These are phyloP conservation scores for Seira sanloemensis DNA, from an alignment of 2,888 invertebrate genomes.

Conservation along the genomic window DNA sequence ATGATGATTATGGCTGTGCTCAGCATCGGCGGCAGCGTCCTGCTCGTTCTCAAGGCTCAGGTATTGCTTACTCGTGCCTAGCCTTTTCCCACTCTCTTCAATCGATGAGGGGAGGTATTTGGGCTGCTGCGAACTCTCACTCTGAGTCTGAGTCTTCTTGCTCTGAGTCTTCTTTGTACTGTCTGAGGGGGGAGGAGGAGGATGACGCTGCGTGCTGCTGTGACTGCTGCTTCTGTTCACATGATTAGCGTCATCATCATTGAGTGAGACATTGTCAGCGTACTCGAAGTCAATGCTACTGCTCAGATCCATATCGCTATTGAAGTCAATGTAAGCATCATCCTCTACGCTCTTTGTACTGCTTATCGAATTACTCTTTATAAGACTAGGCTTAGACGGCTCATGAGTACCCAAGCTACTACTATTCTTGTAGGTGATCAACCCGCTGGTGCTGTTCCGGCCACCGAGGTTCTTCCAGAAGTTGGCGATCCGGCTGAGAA, in stretches of 20 bases:
- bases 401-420: not conserved
- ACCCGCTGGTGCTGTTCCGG: not conserved
- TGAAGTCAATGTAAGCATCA: constrained; percentile 19
- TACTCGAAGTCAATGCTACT: constrained; percentile 3
- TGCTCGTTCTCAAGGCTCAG: constrained; percentile 43
- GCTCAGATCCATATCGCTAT: constrained; percentile 9
- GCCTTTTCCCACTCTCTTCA: constrained; percentile 8
- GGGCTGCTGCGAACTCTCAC: constrained; percentile 20
- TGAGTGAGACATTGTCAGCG: not conserved
- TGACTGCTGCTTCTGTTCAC: not conserved
- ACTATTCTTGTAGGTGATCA: constrained; percentile 5
- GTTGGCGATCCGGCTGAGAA: constrained; percentile 50
- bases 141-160: no score
- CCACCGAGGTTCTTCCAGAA: constrained; percentile 52
- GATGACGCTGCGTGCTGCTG: not conserved
- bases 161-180: not conserved
- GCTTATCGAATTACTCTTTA: not conserved
- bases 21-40: not conserved
- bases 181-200: not conserved
- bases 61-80: constrained; percentile 42
- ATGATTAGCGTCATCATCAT: not conserved
- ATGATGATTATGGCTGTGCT: not conserved
- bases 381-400: not conserved
- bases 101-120: constrained; percentile 43
- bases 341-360: constrained; percentile 15